These are phyloP conservation scores for Chamaea fasciata DNA, from an alignment of 2,113 vertebrate genomes.

Conservation along the genomic window DNA sequence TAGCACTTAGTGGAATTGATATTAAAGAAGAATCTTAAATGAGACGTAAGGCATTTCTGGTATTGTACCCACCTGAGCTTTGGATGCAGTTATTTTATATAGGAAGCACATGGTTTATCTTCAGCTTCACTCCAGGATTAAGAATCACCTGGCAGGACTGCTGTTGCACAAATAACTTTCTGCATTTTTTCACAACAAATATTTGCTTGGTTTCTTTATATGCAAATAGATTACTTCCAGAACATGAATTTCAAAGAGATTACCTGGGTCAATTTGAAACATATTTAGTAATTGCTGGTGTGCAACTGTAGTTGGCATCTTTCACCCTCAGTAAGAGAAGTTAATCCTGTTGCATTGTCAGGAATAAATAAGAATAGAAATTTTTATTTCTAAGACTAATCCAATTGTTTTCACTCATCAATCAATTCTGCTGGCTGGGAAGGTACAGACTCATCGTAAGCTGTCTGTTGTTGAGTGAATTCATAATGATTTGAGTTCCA, in stretches of 20 bases:
- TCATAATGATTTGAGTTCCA: not conserved
- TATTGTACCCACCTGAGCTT: not conserved
- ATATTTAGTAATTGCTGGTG: not conserved
- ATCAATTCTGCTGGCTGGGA: not conserved
- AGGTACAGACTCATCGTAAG: not conserved
- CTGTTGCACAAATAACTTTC: not conserved
- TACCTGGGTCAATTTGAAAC: not conserved
- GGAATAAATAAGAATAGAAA: not conserved
- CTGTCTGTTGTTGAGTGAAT: not conserved
- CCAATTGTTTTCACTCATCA: not conserved
- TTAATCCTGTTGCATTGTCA: not conserved
- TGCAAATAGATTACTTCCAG: not conserved
- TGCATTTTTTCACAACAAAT: not conserved
- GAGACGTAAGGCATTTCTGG: not conserved
- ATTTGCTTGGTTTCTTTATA: not conserved
- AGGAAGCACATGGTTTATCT: not conserved
- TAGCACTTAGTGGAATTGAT: not conserved
- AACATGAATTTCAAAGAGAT: not conserved
- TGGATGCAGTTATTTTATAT: not conserved
- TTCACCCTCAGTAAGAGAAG: not conserved
- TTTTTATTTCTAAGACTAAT: not conserved
- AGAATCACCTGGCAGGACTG: not conserved
- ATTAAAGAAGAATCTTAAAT: not conserved
- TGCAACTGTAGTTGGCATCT: not conserved
- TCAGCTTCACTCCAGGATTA: not conserved